These are phyloP conservation scores for Huso huso DNA, from an alignment of 2,797 vertebrate genomes.

Conservation along the genomic window DNA sequence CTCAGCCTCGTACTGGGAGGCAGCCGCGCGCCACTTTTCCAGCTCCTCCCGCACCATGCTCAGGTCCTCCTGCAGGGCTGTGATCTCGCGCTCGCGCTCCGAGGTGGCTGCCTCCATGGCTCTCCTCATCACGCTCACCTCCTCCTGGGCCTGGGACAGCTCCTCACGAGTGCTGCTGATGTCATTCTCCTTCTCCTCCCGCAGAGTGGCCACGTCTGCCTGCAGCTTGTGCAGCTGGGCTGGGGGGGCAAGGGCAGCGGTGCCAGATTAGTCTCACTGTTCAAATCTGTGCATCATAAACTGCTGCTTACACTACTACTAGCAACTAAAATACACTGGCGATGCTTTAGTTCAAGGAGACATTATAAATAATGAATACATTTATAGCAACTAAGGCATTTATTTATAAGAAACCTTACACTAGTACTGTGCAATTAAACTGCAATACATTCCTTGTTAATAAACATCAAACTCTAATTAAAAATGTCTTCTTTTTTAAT, in stretches of 20 bases:
- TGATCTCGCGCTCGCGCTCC: constrained; percentile 76
- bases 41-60: constrained; percentile 67
- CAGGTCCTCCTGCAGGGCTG: constrained; percentile 74
- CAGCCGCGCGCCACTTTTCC: constrained; percentile 76
- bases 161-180: constrained; percentile 77
- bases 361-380: too few species aligned
- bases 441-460: too few species aligned
- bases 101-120: constrained; percentile 71
- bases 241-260: constrained; percentile 28
- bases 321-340: too few species aligned
- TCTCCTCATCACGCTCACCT: constrained; percentile 79
- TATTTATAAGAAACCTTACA: too few species aligned
- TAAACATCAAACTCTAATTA: too few species aligned
- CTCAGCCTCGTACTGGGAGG: constrained; percentile 77
- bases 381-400: too few species aligned
- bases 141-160: constrained; percentile 80
- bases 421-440: too few species aligned
- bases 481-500: too few species aligned
- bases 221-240: constrained; percentile 82
- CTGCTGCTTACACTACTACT: too few species aligned
- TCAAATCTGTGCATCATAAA: too few species aligned
- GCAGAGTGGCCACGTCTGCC: constrained; percentile 79
- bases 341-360: too few species aligned
- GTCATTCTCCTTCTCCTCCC: constrained; percentile 82
- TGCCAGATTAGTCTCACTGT: background rate